These are phyloP conservation scores for Macquaria ambigua DNA, from an alignment of 2,113 vertebrate species.

Conservation along the genomic window DNA sequence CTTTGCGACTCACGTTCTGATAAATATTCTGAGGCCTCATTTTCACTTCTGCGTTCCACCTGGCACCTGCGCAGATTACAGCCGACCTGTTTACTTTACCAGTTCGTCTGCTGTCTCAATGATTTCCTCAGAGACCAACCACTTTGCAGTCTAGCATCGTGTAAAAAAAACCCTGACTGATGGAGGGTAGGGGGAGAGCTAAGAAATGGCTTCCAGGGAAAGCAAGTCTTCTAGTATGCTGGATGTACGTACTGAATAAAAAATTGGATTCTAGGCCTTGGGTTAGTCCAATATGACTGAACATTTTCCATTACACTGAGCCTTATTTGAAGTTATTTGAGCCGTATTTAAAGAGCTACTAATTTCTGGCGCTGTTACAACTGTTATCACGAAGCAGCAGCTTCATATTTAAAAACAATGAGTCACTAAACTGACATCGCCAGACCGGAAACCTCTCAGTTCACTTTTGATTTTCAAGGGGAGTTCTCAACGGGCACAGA, in stretches of 20 bases:
- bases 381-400: conserved; percentile 40
- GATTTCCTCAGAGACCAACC: conserved; percentile 42
- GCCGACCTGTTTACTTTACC: conserved; percentile 25
- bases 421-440: not conserved
- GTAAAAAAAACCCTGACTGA: conserved; percentile 23
- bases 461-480: too few relatives aligned
- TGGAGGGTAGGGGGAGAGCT: conserved; percentile 16
- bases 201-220: conserved; percentile 41
- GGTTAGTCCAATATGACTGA: conserved; percentile 33
- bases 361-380: not conserved
- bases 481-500: too few relatives aligned
- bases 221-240: conserved; percentile 14
- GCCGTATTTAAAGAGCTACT: not conserved
- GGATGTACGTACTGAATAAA: conserved; percentile 34
- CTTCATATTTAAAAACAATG: conserved; percentile 31
- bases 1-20: not conserved
- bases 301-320: conserved; percentile 16
- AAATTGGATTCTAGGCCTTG: conserved; percentile 47
- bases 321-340: conserved; percentile 21
- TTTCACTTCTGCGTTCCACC: conserved; percentile 18
- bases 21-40: conserved; percentile 31
- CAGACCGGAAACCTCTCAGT: too few relatives aligned
- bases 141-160: conserved; percentile 11
- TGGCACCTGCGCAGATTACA: conserved; percentile 5
- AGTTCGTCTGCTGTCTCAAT: not conserved